A percentile compares a stretch with the other conserved stretches of the same genome.
These are phyloP conservation scores for Podarcis lilfordi DNA, from an alignment of 2,797 vertebrate species.

Conservation along the genomic window DNA sequence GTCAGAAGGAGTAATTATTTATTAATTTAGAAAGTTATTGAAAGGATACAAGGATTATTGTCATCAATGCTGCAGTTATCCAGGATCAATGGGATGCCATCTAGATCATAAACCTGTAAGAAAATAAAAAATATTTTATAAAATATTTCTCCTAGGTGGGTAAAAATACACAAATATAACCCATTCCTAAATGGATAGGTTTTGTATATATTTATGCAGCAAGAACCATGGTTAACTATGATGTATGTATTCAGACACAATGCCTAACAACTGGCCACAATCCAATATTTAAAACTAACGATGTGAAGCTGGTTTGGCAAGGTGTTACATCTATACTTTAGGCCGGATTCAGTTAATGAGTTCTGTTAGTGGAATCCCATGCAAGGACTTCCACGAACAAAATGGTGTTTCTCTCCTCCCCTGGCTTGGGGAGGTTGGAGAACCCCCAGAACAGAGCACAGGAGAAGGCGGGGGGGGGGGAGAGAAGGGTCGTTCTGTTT, in stretches of 20 bases:
- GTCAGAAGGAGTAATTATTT: neutral
- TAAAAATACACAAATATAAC: neutral
- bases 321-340: neutral
- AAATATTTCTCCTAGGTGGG: neutral
- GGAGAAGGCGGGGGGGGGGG: too few species aligned
- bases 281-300: neutral
- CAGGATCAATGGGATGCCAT: constrained; percentile 92
- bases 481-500: too few species aligned
- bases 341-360: too few species aligned
- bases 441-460: too few species aligned
- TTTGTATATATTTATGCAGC: neutral
- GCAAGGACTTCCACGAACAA: too few species aligned
- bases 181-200: neutral
- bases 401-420: too few species aligned
- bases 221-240: neutral
- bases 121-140: constrained; percentile 46
- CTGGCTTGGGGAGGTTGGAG: too few species aligned
- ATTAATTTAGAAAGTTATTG: constrained; percentile 1
- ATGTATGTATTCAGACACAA: neutral
- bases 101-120: constrained; percentile 87
- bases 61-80: constrained; percentile 95
- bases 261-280: neutral
- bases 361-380: too few species aligned
- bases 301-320: neutral
- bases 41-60: constrained; percentile 99